Base-by-base conservation (phyloP, 2,113 vertebrate genomes). In the Chaenocephalus aceratus region DNA sequence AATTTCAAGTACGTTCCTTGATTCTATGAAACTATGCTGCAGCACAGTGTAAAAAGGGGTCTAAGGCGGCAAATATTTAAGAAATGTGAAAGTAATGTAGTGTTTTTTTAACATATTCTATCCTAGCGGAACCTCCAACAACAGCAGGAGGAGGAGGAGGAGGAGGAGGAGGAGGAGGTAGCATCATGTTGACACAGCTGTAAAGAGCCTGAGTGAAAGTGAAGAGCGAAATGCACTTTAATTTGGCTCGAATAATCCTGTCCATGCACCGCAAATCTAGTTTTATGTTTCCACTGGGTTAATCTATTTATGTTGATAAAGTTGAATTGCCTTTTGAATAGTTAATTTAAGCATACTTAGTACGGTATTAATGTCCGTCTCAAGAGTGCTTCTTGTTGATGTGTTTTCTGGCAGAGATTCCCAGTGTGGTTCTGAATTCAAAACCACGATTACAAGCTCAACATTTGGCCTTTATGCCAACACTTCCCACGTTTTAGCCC, bases 131-230 rank as follows among this genome's bases (percentile, higher is more conserved):
- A 4, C 15, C 48, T 36, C 2, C 6, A 48, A 15, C 23, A 49
- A 66, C 83, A 80, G 66, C 88, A 78, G n/a, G n/a, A n/a, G 85
- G 68, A 54, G 85, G 81, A 0, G 53, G 26, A 15, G 1, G 23
- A 21, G 21, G 21, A 21, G 21, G 21, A 78, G 85, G 68, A 54
- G 85, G 81, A 0, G 53, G 26, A 15, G 1, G 23, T 0, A 62
- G 30, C 63, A 53, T 88, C 45, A 41, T 92, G 87, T 87, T 90
- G 83, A 80, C 67, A 61, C 92, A 92, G 90, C 80, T 91, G 89
- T 18, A 46, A 72, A 72, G 53, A 4, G 21, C 41, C 58, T 71
- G 45, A 11, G 14, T 66, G 64, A 86, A 52, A 6, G 44, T n/a
- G 18, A 86, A 82, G 62, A 69, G 44, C 14, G 14, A 56, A 53